Evolutionary conservation across 1,140 invertebrate species (phyloP), one percentile per base, ranked within the genome.

Genomic region (Adelges cooleyi): DNA sequence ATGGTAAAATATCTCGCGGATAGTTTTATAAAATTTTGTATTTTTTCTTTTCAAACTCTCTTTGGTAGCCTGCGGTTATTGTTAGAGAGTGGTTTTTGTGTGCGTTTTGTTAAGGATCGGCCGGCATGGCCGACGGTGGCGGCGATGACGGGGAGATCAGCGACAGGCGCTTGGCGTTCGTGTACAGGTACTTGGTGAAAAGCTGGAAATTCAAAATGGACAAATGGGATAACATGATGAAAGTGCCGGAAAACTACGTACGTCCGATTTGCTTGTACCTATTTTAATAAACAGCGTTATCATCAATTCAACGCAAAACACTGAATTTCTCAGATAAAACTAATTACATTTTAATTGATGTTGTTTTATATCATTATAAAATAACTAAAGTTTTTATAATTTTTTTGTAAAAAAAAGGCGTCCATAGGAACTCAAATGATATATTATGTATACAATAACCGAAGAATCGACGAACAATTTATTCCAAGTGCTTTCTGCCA

Each of bases 191-290:
- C 72, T 85, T 90, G 15, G 84, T 90, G 65, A 92, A 92, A 73
- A 89, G 89, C 0, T 74, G 94, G 25, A 91, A 90, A 77, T 72
- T 93, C n/a, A 95, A 95, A 74, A 83, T 87, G 9, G 92, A 95
- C 75, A 92, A 92, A 83, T 95, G 90, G 88, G 80, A 81, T 48
- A 81, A 90, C 53, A 82, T 94, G 68, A 79, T 93, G 66, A 77
- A 83, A 36, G 80, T 85, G 17, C 90, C 94, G 73, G 92, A 95
- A 68, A 84, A 88, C 18, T 51, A 66, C 17, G 65, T 66, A 50
- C 11, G 65, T 33, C 40, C 11, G 27, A 40, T 38, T 56, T 38
- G n/a, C 22, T n/a, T 18, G 25, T 33, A 33, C 18, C 23, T 25
- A 20, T 8, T 25, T n/a, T n/a, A 29, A 29, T 5, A 25, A 25